Evolutionary conservation across 2,888 invertebrate species (phyloP), one percentile per base, ranked within the genome.

Genomic region (Pristionchus japonicus): DNA sequence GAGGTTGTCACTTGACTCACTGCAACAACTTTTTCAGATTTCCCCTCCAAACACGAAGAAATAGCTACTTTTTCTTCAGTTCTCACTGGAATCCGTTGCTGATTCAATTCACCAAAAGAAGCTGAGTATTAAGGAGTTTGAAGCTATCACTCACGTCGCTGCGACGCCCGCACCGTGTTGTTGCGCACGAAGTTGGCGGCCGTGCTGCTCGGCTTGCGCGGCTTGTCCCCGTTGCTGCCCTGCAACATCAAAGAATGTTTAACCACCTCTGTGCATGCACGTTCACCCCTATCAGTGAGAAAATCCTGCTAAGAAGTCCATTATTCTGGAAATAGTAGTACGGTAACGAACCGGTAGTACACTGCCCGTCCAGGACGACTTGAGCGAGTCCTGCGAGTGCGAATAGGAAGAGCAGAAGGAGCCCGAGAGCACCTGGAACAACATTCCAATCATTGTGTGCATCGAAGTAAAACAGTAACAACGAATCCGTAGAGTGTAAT

Each of bases 1-100:
- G 85, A 85, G 3, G 85, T 57, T 27, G 85, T 57, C 40, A 85
- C 85, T 40, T 40, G 43, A 43, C 64, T 85, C 61, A 57, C 85
- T 85, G 64, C 13, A 85, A 43, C 9, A 11, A 34, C 7, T 70
- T 9, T 9, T 34, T 70, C 17, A n/a, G n/a, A n/a, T n/a, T n/a
- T n/a, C n/a, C n/a, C n/a, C n/a, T n/a, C n/a, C n/a, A n/a, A n/a
- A n/a, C n/a, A n/a, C n/a, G n/a, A n/a, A n/a, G n/a, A n/a, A n/a
- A n/a, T n/a, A n/a, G n/a, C n/a, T n/a, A n/a, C n/a, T n/a, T n/a
- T n/a, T n/a, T n/a, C n/a, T n/a, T n/a, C n/a, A n/a, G n/a, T n/a
- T n/a, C n/a, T n/a, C n/a, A n/a, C n/a, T n/a, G n/a, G n/a, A n/a
- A n/a, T n/a, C n/a, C n/a, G n/a, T n/a, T n/a, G n/a, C n/a, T n/a